Conservation (phyloP, 2,797 vertebrate species). For the Lateolabrax maculatus region DNA sequence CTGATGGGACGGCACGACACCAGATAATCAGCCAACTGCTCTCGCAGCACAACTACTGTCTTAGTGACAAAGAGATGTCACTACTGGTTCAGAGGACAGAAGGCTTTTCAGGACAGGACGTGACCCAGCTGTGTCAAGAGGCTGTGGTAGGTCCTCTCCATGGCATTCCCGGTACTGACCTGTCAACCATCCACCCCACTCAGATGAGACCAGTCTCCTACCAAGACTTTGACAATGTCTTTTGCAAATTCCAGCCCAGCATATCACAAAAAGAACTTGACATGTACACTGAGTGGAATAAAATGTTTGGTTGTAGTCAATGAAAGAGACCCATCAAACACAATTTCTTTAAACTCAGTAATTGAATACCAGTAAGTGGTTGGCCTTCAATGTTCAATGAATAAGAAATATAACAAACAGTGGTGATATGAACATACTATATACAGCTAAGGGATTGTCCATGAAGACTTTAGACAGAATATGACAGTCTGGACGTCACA, state of each 20-base stretch:
- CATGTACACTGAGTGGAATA: slow-evolving; percentile 99
- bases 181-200: slow-evolving; percentile 94
- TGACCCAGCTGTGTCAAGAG: slow-evolving; percentile 98
- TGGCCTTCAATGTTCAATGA: slow-evolving; percentile 88
- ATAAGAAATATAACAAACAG: slow-evolving; percentile 85
- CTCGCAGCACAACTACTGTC: slow-evolving; percentile 99
- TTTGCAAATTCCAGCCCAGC: slow-evolving; percentile 99
- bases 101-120: slow-evolving; percentile 97
- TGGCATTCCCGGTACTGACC: slow-evolving; percentile 92
- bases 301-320: slow-evolving; percentile 99
- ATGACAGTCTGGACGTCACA: slow-evolving; percentile 87
- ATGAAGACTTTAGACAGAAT: slow-evolving; percentile 87
- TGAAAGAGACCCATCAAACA: slow-evolving; percentile 82
- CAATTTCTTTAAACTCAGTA: slow-evolving; percentile 79
- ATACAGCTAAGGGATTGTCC: slow-evolving; percentile 81
- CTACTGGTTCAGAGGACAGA: slow-evolving; percentile 98
- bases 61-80: slow-evolving; percentile 98
- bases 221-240: slow-evolving; percentile 99
- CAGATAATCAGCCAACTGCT: slow-evolving; percentile 99
- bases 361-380: slow-evolving; percentile 81
- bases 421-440: slow-evolving; percentile 83
- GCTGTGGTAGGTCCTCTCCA: slow-evolving; percentile 95
- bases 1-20: slow-evolving; percentile 96
- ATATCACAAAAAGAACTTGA: slow-evolving; percentile 99
- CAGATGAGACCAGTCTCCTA: slow-evolving; percentile 97